Conservation (phyloP, 2,888 invertebrate genomes). For the Orgyia antiqua region DNA sequence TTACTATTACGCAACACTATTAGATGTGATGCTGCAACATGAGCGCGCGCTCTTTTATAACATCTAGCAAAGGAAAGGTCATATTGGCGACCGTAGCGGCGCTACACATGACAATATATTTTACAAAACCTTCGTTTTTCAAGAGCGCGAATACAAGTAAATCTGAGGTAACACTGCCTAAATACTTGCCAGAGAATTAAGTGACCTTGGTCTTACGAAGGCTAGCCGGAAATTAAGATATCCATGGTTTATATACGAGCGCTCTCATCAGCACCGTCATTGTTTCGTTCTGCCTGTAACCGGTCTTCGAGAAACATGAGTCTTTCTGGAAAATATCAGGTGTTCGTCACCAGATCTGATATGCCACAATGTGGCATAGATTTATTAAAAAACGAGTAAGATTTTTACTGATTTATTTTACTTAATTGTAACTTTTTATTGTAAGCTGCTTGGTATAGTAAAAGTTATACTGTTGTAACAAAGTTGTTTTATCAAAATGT, state of each 20-base stretch:
- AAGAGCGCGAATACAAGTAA: slow-evolving; percentile 42
- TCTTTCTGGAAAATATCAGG: slow-evolving; percentile 54
- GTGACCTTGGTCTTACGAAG: slow-evolving; percentile 32
- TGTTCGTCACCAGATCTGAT: slow-evolving; percentile 81
- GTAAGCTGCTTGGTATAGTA: too few species aligned
- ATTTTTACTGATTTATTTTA: slow-evolving; percentile 23
- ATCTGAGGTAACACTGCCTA: slow-evolving; percentile 42
- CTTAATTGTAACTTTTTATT: too few species aligned
- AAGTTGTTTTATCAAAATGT: too few species aligned
- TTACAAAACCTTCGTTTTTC: slow-evolving; percentile 66
- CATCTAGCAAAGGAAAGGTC: slow-evolving; percentile 61
- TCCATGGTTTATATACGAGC: slow-evolving; percentile 51
- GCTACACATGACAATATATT: slow-evolving; percentile 57
- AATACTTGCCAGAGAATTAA: slow-evolving; percentile 59
- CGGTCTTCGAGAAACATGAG: slow-evolving; percentile 48
- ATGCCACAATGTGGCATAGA: slow-evolving; percentile 80
- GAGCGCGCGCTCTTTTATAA: slow-evolving; percentile 55
- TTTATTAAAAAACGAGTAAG: slow-evolving; percentile 80
- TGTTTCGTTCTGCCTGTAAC: slow-evolving; percentile 25
- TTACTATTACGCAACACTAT: too few species aligned
- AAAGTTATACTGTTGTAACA: too few species aligned
- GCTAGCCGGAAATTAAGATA: slow-evolving; percentile 23
- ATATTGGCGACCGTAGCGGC: slow-evolving; percentile 58
- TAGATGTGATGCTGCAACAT: slow-evolving; percentile 32
- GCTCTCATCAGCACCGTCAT: slow-evolving; percentile 19